phyloP scores from a whole-genome alignment of 2,797 vertebrate genomes.

The Schizopygopsis pylzovi region DNA sequence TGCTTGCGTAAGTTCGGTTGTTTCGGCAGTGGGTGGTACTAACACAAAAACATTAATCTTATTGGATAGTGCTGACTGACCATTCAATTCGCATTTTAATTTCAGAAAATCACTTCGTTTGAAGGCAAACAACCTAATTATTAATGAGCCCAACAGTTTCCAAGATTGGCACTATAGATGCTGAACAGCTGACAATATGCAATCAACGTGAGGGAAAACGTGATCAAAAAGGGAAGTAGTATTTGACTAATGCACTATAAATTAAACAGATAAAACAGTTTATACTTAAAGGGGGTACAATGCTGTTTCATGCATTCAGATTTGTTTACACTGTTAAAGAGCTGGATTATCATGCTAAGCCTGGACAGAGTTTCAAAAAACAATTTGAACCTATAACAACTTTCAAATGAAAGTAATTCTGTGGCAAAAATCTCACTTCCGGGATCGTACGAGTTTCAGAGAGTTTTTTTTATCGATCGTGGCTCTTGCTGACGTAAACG shows the following conservation, averaged over 20 bases:
- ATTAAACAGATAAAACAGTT: background rate
- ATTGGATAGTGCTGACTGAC: background rate
- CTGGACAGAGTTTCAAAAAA: too few relatives aligned
- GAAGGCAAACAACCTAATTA: background rate
- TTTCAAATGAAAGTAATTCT: too few relatives aligned
- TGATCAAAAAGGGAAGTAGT: background rate
- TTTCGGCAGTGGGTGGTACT: too few relatives aligned
- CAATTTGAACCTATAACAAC: too few relatives aligned
- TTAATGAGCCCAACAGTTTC: background rate
- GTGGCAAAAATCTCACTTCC: too few relatives aligned
- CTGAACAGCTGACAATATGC: background rate
- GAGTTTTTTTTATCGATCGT: too few relatives aligned
- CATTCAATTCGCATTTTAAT: background rate
- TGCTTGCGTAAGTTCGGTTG: too few relatives aligned
- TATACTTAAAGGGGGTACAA: background rate
- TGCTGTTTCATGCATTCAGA: too few relatives aligned
- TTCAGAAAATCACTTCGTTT: background rate
- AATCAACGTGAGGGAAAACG: background rate
- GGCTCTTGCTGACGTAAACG: too few relatives aligned
- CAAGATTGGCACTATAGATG: background rate
- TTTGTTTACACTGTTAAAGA: too few relatives aligned
- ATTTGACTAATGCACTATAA: background rate
- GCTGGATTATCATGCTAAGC: too few relatives aligned
- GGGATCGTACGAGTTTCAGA: too few relatives aligned
- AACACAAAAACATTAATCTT: background rate